Evolutionary conservation across 2,888 invertebrate species (phyloP).

Genomic region (Vannuccia rotundouncinata): DNA sequence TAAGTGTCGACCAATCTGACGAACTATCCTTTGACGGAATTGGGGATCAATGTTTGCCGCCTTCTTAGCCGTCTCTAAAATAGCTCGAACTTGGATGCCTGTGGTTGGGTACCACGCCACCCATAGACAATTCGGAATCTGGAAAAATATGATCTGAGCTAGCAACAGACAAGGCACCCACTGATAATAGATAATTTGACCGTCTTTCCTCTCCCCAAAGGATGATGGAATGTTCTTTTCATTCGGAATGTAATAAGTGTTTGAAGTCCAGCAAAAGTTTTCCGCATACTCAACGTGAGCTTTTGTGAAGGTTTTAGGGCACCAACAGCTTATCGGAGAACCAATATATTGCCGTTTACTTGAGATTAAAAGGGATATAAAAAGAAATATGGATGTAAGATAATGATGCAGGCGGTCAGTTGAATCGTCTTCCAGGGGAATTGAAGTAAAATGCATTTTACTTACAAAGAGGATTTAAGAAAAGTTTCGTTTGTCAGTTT

Average conservation of each 20-base stretch:
- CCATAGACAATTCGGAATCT: slow-evolving; percentile 25
- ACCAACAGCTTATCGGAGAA: slow-evolving; percentile 27
- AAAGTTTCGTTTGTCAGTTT: no score
- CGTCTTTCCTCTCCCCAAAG: neutral
- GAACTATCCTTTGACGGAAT: neutral
- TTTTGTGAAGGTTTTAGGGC: slow-evolving; percentile 24
- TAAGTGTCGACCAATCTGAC: neutral
- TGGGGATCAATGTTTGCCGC: neutral
- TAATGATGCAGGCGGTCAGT: slow-evolving; percentile 20
- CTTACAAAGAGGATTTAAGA: no score
- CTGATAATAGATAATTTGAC: slow-evolving; percentile 24
- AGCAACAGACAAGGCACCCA: slow-evolving; percentile 32
- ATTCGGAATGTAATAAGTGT: slow-evolving; percentile 21
- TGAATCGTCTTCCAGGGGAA: slow-evolving; percentile 1
- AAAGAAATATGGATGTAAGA: neutral
- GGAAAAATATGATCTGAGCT: neutral
- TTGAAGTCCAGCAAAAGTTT: slow-evolving; percentile 12
- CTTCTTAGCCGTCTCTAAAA: neutral
- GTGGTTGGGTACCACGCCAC: neutral
- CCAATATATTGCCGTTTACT: slow-evolving; percentile 30
- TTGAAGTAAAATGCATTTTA: neutral
- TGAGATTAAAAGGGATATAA: neutral
- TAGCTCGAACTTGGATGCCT: neutral
- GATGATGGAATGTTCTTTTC: neutral
- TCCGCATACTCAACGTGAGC: slow-evolving; percentile 31